Evolutionary conservation across 2,113 vertebrate genomes (phyloP).

Genomic region (Halcyon senegalensis): DNA sequence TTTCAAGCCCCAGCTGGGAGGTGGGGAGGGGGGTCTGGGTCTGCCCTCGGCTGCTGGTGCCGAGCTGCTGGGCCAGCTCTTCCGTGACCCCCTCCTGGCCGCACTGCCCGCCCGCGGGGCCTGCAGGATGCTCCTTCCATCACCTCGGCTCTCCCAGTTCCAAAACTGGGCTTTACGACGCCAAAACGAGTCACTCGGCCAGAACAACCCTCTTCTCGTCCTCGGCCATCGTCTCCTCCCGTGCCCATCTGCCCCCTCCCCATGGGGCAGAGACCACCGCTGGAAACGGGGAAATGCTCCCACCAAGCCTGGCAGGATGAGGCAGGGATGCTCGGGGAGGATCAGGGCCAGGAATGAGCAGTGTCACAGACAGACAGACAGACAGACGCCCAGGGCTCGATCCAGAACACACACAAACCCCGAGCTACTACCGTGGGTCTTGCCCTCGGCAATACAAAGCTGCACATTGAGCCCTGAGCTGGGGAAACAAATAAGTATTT

Average conservation of each 20-base stretch:
- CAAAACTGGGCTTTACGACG: background rate
- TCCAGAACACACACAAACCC: background rate
- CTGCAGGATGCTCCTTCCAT: background rate
- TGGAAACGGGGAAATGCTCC: fast-evolving
- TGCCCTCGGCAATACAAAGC: background rate
- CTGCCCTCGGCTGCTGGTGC: too few relatives aligned
- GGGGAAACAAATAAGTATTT: fast-evolving
- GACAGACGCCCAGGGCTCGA: background rate
- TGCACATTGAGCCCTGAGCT: fast-evolving
- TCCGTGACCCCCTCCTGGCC: background rate
- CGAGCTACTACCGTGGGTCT: fast-evolving
- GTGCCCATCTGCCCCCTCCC: too few relatives aligned
- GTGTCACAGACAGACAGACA: background rate
- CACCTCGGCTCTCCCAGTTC: fast-evolving
- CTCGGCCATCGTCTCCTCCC: too few relatives aligned
- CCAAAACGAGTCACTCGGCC: background rate
- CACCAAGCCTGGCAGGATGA: background rate
- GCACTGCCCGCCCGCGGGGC: background rate
- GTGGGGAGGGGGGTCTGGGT: too few relatives aligned
- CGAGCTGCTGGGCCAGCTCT: background rate
- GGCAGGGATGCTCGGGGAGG: background rate
- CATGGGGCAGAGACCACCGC: background rate
- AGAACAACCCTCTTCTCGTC: background rate
- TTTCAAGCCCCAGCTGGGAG: too few relatives aligned
- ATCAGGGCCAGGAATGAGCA: background rate